Percentiles rank a stretch among this genome's conserved stretches.
Evolutionary conservation across 2,888 invertebrate genomes (phyloP).

Genomic region (Drosophila paramelanica): DNA sequence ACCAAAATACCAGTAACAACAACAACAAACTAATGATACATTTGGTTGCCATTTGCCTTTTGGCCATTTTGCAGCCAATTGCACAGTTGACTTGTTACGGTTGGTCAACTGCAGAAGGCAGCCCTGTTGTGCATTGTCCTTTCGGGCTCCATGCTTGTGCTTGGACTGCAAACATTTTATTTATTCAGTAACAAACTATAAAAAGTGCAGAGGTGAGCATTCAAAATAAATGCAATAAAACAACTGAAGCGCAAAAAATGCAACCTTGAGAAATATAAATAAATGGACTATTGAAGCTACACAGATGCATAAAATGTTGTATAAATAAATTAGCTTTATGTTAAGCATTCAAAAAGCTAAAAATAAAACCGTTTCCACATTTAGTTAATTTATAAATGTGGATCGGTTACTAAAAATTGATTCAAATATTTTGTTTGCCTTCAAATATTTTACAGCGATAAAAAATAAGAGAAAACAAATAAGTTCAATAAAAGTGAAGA

Average conservation of each 20-base stretch:
- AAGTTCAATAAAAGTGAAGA: no score
- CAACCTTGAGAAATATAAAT: background rate
- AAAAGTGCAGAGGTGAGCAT: constrained; percentile 16
- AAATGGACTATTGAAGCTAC: constrained; percentile 1
- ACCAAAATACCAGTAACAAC: background rate
- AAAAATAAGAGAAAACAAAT: no score
- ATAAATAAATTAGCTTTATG: background rate
- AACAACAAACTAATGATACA: constrained; percentile 28
- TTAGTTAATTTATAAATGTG: background rate
- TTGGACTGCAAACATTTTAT: constrained; percentile 26
- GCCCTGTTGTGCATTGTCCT: background rate
- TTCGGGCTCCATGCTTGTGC: constrained; percentile 22
- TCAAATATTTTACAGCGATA: no score
- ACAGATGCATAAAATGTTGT: background rate
- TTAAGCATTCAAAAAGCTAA: background rate
- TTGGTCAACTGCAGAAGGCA: constrained; percentile 19
- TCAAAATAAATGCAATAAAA: constrained; percentile 25
- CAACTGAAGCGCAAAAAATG: constrained; percentile 3
- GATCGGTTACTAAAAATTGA: background rate
- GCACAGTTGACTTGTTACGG: constrained; percentile 14
- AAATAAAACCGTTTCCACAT: background rate
- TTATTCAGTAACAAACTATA: constrained; percentile 12
- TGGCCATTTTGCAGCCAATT: constrained; percentile 25
- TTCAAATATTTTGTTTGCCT: background rate
- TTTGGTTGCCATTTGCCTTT: constrained; percentile 18